Evolutionary conservation across 2,888 invertebrate genomes (phyloP), one percentile per base, ranked within the genome.

Genomic region (Callyntrura sp.): DNA sequence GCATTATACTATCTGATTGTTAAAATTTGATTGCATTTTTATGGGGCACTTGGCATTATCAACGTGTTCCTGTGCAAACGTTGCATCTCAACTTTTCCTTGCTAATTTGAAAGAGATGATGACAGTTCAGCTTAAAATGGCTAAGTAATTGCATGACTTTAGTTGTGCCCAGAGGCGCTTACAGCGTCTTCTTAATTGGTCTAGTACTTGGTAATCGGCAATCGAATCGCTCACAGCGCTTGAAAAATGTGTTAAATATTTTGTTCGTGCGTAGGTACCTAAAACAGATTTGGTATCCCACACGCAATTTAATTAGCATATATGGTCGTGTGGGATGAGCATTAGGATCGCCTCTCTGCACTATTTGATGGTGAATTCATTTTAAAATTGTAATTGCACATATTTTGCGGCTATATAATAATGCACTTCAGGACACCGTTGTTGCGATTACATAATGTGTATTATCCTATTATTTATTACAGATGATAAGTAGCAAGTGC

Each of bases 21-120:
- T n/a, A n/a, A n/a, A n/a, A n/a, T n/a, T n/a, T n/a, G n/a, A n/a
- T n/a, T n/a, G n/a, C n/a, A n/a, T 14, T 28, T 35, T 81, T 60
- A 60, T 9, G 43, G 48, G 65, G 48, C 55, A 79, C 51, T 79
- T 86, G 86, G 79, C 86, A 86, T 23, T 86, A 51, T 48, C 25
- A 12, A 60, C 60, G 4, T n/a, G n/a, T n/a, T n/a, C n/a, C n/a
- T n/a, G n/a, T n/a, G n/a, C n/a, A n/a, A n/a, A n/a, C n/a, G n/a
- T n/a, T n/a, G n/a, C n/a, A n/a, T n/a, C 6, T 17, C 65, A 23
- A 65, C 23, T 20, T 65, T 17, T 73, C 6, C 65, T 14, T 12
- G 1, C 12, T 43, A 65, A 83, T 84, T 84, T 55, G 70, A 68
- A 70, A 55, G 70, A 25, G 70, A 70, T n/a, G n/a, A n/a, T 70